These are phyloP conservation scores for Hydrocynus forskahlii DNA, from an alignment of 2,797 vertebrate species.

Conservation along the genomic window DNA sequence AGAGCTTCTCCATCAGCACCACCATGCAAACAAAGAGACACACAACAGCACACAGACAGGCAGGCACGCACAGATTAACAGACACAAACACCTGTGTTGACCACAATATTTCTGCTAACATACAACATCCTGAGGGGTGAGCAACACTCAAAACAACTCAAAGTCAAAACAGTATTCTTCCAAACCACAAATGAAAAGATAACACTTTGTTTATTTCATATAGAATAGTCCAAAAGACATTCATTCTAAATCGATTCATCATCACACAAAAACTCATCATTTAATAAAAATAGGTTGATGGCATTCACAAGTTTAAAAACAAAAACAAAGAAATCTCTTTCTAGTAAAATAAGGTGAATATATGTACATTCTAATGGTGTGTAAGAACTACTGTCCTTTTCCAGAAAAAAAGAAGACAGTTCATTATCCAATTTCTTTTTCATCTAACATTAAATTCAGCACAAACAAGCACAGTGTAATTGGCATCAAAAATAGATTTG, in stretches of 20 bases:
- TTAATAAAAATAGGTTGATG: not conserved
- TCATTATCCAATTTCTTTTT: constrained; percentile 45
- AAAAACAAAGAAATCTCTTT: not conserved
- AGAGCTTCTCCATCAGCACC: constrained; percentile 64
- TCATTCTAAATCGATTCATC: not conserved
- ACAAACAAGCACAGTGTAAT: constrained; percentile 72
- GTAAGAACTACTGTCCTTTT: not conserved
- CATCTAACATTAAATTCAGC: constrained; percentile 53
- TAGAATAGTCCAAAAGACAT: not conserved
- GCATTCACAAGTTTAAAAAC: not conserved
- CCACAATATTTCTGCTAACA: constrained; percentile 38
- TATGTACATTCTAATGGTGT: not conserved
- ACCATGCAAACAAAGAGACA: constrained; percentile 43
- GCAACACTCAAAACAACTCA: constrained; percentile 4
- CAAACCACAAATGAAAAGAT: not conserved
- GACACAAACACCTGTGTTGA: constrained; percentile 20
- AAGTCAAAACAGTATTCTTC: not conserved
- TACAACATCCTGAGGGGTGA: constrained; percentile 1
- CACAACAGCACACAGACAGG: constrained; percentile 26
- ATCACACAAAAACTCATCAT: not conserved
- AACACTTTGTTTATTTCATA: not conserved
- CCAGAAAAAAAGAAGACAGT: not conserved
- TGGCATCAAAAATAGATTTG: constrained; percentile 70
- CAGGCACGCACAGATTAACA: constrained; percentile 36
- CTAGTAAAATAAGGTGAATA: not conserved